Percentiles rank a stretch among this genome's conserved stretches.
Conservation (phyloP, 2,797 vertebrate species). For the Ctenopoma multispine region DNA sequence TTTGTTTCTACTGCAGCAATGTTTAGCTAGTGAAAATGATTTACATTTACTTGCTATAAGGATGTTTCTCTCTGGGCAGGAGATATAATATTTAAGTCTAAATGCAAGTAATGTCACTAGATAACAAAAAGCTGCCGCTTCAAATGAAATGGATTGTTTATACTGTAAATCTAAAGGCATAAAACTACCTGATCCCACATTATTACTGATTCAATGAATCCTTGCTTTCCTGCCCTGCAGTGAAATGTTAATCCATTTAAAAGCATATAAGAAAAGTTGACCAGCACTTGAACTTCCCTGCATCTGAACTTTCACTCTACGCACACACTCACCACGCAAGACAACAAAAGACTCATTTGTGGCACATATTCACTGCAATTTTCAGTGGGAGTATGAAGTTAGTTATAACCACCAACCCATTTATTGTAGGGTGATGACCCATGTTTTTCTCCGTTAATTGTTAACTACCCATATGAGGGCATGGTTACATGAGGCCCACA, state of each 20-base stretch:
- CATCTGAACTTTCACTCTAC: neutral
- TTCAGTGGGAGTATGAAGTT: slow-evolving; percentile 3
- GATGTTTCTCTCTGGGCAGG: neutral
- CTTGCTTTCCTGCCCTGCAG: neutral
- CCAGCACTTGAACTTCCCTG: neutral
- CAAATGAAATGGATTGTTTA: neutral
- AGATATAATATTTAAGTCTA: slow-evolving; percentile 5
- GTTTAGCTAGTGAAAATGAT: too few relatives aligned
- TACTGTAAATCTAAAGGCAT: neutral
- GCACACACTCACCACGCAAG: neutral
- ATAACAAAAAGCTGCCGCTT: neutral
- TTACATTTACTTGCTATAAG: too few relatives aligned
- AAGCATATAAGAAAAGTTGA: neutral
- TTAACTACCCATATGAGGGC: slow-evolving; percentile 54
- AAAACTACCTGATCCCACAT: neutral
- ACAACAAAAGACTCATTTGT: slow-evolving; percentile 6
- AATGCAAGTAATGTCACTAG: neutral
- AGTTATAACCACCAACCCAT: neutral
- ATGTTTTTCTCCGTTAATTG: slow-evolving; percentile 56
- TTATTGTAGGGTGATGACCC: slow-evolving; percentile 13
- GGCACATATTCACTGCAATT: neutral
- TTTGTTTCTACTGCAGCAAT: too few relatives aligned
- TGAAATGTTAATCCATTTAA: neutral
- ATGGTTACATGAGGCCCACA: slow-evolving; percentile 14
- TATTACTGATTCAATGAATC: neutral